Evolutionary conservation across 2,888 invertebrate species (phyloP).

Genomic region (Alsophila aescularia): DNA sequence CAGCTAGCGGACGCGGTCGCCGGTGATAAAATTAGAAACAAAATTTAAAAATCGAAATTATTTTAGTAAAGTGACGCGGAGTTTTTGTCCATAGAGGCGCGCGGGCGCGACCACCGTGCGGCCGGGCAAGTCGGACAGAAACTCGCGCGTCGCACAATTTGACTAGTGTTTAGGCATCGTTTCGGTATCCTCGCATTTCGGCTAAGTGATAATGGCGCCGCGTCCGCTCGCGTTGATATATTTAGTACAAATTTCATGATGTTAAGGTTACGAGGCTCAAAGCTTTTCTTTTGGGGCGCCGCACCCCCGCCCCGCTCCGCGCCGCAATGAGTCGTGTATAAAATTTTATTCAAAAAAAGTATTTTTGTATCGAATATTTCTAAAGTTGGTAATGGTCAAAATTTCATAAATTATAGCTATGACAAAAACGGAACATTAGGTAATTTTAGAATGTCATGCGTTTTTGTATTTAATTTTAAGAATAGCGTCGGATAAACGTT

Average conservation of each 20-base stretch:
- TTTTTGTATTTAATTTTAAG: constrained; percentile 86
- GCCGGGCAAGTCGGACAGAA: constrained; percentile 39
- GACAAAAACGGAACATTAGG: constrained; percentile 79
- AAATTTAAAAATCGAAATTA: constrained; percentile 81
- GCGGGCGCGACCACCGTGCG: constrained; percentile 42
- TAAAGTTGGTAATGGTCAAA: constrained; percentile 86
- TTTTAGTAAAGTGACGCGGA: constrained; percentile 62
- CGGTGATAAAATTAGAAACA: constrained; percentile 81
- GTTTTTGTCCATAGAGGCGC: constrained; percentile 43
- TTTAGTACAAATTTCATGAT: constrained; percentile 85
- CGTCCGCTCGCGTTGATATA: constrained; percentile 81
- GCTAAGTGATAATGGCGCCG: constrained; percentile 81
- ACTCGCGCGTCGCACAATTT: constrained; percentile 54
- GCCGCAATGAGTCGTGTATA: constrained; percentile 80
- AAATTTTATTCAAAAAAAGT: constrained; percentile 85
- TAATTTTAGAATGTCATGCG: constrained; percentile 83
- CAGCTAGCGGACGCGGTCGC: constrained; percentile 78
- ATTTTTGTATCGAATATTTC: constrained; percentile 86
- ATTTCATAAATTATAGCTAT: constrained; percentile 85
- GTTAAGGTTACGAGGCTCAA: constrained; percentile 85
- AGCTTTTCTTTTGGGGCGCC: constrained; percentile 80
- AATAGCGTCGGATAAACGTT: constrained; percentile 86
- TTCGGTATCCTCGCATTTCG: constrained; percentile 85
- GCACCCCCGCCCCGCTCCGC: constrained; percentile 61
- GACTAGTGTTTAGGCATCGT: constrained; percentile 82